Conservation (phyloP, 2,113 vertebrate species). For the Oryzias curvinotus region DNA sequence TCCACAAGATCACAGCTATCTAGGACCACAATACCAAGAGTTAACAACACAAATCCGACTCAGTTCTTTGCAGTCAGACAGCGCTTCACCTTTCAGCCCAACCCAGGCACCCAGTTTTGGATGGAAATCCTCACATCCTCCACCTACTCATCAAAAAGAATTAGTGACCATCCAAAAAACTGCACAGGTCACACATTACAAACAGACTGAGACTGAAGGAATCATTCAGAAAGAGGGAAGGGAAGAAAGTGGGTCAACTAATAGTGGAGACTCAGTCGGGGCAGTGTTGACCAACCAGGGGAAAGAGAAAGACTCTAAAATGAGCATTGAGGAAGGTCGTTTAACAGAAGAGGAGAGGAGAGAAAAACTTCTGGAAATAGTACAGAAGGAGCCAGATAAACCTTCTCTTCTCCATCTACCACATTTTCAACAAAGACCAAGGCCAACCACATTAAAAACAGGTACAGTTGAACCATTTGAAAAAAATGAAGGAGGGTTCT, state of each 20-base stretch:
- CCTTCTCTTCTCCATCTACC: conserved; percentile 28
- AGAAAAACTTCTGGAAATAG: conserved; percentile 53
- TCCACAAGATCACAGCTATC: conserved; percentile 23
- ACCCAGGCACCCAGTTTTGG: conserved; percentile 11
- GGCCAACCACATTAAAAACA: conserved; percentile 57
- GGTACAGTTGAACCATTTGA: conserved; percentile 46
- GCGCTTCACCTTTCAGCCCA: conserved; percentile 31
- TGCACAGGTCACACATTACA: conserved; percentile 27
- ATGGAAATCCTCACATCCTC: conserved; percentile 11
- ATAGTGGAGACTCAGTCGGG: conserved; percentile 30
- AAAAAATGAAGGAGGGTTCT: not conserved
- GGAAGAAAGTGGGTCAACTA: conserved; percentile 44
- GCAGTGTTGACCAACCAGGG: conserved; percentile 35
- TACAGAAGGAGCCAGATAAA: conserved; percentile 50
- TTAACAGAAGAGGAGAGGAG: conserved; percentile 60
- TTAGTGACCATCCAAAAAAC: conserved; percentile 33
- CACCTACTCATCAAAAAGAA: conserved; percentile 45
- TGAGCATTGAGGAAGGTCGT: conserved; percentile 14
- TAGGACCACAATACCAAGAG: conserved; percentile 22
- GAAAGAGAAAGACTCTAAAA: conserved; percentile 41
- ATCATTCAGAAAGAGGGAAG: conserved; percentile 28
- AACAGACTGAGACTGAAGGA: conserved; percentile 37
- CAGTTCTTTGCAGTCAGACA: conserved; percentile 57
- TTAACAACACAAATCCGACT: conserved; percentile 54
- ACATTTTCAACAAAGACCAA: conserved; percentile 64